Evolutionary conservation across 2,797 vertebrate genomes (phyloP).

Genomic region (Lagorchestes hirsutus): DNA sequence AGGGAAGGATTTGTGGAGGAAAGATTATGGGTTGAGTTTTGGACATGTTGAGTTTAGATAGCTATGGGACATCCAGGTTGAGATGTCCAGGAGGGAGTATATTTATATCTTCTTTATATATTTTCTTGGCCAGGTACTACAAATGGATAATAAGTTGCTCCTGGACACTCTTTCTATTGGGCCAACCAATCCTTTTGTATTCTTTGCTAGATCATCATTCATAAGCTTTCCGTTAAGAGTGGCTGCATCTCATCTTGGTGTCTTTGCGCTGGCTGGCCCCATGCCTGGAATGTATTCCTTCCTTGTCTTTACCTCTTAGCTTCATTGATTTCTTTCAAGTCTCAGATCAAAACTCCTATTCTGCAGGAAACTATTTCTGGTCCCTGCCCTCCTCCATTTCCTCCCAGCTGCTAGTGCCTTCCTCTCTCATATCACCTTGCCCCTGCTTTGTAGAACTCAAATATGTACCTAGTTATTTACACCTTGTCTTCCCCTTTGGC

Average conservation of each 20-base stretch:
- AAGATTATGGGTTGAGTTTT: not conserved
- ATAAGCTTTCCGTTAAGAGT: not conserved
- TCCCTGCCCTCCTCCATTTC: not conserved
- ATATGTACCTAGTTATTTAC: not conserved
- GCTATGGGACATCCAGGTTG: not conserved
- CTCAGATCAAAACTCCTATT: not conserved
- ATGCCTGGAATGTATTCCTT: not conserved
- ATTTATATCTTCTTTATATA: not conserved
- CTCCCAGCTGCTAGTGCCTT: not conserved
- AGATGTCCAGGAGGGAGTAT: not conserved
- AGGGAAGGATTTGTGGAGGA: not conserved
- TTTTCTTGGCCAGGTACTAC: not conserved
- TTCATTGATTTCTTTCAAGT: not conserved
- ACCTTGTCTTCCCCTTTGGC: not conserved
- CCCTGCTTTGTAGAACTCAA: not conserved
- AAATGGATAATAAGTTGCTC: not conserved
- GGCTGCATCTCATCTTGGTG: not conserved
- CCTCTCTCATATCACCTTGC: not conserved
- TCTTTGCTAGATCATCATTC: not conserved
- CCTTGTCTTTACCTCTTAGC: not conserved
- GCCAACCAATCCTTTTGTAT: not conserved
- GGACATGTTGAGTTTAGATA: not conserved
- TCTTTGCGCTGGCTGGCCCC: not conserved
- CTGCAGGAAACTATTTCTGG: not conserved
- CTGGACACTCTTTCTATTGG: not conserved